Evolutionary conservation across 2,797 vertebrate genomes (phyloP).

Genomic region (Carapus acus): DNA sequence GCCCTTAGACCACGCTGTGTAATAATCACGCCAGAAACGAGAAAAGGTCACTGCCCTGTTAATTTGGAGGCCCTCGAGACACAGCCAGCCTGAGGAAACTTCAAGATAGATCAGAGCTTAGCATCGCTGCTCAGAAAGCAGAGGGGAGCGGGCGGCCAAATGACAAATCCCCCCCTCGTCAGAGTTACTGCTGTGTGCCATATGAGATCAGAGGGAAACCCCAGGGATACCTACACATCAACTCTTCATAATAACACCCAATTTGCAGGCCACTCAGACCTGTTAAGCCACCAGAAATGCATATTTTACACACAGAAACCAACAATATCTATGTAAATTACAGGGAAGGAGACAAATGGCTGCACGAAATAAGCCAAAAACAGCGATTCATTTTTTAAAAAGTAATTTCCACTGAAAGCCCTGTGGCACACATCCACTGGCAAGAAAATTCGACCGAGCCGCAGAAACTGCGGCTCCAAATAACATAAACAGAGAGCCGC

Average conservation of each 20-base stretch:
- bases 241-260: constrained; percentile 40
- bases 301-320: too few species aligned
- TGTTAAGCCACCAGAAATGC: constrained; percentile 15
- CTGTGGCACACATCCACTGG: constrained; percentile 18
- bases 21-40: constrained; percentile 46
- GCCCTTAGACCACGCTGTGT: constrained; percentile 44
- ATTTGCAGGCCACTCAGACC: constrained; percentile 33
- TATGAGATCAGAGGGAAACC: constrained; percentile 60
- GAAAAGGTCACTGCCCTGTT: constrained; percentile 59
- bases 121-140: constrained; percentile 52
- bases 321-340: constrained; percentile 14
- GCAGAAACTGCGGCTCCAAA: constrained; percentile 25
- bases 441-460: constrained; percentile 31
- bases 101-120: constrained; percentile 65
- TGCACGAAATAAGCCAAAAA: neutral
- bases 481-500: neutral
- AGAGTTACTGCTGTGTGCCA: constrained; percentile 65
- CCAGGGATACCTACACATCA: constrained; percentile 58
- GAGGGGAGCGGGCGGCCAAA: constrained; percentile 64
- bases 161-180: constrained; percentile 71
- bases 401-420: too few species aligned
- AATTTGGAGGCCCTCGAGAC: constrained; percentile 52
- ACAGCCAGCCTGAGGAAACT: constrained; percentile 57
- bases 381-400: too few species aligned
- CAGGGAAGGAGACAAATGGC: neutral